phyloP scores from a whole-genome alignment of 2,113 vertebrate genomes.

The Rhodinocichla rosea region DNA sequence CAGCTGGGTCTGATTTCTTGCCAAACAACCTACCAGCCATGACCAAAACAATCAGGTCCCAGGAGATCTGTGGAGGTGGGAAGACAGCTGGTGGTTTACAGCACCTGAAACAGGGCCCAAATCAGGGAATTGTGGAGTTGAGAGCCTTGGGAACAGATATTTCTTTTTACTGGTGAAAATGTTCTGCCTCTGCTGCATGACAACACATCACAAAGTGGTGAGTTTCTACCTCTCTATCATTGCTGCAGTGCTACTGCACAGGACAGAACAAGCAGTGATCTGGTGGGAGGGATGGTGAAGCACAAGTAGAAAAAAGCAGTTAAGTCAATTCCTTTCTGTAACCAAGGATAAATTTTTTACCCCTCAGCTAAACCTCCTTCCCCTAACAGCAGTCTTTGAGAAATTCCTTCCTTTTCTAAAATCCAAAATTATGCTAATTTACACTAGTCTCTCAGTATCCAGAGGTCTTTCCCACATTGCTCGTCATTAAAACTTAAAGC shows the following conservation, averaged over 20 bases:
- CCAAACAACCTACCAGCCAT: constrained; percentile 44
- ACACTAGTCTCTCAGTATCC: neutral
- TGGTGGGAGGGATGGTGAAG: neutral
- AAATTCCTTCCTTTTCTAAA: neutral
- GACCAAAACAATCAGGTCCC: constrained; percentile 22
- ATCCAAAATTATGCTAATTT: neutral
- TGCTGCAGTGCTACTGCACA: neutral
- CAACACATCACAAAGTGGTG: neutral
- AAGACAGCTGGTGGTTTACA: constrained; percentile 43
- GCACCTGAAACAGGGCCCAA: constrained; percentile 37
- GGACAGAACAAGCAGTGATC: neutral
- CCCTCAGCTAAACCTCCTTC: neutral
- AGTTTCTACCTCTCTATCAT: neutral
- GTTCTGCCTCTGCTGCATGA: neutral
- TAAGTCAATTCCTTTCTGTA: neutral
- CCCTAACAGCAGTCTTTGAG: neutral
- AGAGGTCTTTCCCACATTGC: neutral
- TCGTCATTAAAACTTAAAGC: neutral
- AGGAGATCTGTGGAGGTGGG: constrained; percentile 1
- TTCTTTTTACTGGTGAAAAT: neutral
- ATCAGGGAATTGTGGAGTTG: neutral
- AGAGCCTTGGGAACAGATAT: neutral
- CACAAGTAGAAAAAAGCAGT: neutral
- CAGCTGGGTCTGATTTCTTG: constrained; percentile 52
- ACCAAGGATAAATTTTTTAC: neutral